Percentiles rank a stretch among this genome's conserved stretches.
These are phyloP conservation scores for Desmodus rotundus DNA, from an alignment of 2,113 vertebrate species.

Conservation along the genomic window DNA sequence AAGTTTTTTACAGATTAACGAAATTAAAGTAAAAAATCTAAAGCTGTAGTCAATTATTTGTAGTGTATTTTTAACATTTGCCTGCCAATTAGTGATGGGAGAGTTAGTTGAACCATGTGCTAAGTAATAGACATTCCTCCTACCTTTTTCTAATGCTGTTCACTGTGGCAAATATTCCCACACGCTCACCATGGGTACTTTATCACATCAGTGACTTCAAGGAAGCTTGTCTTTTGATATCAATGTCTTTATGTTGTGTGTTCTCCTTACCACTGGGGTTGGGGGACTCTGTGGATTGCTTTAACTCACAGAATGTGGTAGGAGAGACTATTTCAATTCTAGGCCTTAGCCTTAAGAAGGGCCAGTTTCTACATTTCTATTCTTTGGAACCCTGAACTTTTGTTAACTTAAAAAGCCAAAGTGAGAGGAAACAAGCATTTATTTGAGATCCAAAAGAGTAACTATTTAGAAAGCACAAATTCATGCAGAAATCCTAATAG, in stretches of 20 bases:
- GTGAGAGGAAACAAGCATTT: neutral
- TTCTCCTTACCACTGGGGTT: neutral
- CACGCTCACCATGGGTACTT: neutral
- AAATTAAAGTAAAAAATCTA: constrained; percentile 9
- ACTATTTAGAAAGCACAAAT: neutral
- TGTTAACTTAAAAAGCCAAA: neutral
- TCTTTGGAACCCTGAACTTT: neutral
- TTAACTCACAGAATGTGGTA: neutral
- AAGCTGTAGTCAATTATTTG: constrained; percentile 9
- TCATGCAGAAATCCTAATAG: neutral
- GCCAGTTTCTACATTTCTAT: neutral
- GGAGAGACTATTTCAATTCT: neutral
- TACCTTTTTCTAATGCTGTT: neutral
- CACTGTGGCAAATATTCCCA: neutral
- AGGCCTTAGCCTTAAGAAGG: neutral
- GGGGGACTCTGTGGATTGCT: neutral
- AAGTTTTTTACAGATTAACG: neutral
- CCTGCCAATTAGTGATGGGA: neutral
- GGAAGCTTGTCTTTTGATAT: neutral
- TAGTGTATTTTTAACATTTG: constrained; percentile 47
- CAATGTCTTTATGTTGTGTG: neutral
- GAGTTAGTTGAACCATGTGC: neutral
- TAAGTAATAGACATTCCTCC: neutral
- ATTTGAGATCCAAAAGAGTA: neutral
- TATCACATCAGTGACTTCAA: neutral